Percentiles rank a stretch among this genome's conserved stretches.
Conservation (phyloP, 2,888 invertebrate genomes). For the Microchrysa polita region DNA sequence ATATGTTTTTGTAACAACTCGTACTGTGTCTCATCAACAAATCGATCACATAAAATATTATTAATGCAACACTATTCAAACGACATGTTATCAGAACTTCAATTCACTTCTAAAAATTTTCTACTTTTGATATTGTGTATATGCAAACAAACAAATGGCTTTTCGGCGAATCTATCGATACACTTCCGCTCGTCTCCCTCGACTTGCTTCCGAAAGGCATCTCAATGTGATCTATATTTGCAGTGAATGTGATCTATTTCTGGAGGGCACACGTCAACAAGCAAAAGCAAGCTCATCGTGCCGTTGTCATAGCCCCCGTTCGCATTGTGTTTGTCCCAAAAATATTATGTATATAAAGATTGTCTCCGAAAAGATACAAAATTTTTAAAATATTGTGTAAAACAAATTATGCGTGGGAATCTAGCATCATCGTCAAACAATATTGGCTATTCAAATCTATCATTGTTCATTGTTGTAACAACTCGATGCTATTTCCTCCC, state of each 20-base stretch:
- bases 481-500: constrained; percentile 63
- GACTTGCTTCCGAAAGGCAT: constrained; percentile 43
- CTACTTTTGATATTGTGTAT: not conserved
- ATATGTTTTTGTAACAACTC: too few species aligned
- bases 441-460: too few species aligned
- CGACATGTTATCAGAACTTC: not conserved
- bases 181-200: constrained; percentile 19
- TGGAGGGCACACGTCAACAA: constrained; percentile 36
- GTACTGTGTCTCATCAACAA: too few species aligned
- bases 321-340: too few species aligned
- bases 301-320: too few species aligned
- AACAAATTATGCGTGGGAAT: not conserved
- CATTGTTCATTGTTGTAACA: too few species aligned
- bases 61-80: too few species aligned
- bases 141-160: constrained; percentile 35
- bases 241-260: constrained; percentile 26
- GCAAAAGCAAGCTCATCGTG: not conserved
- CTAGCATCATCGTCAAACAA: too few species aligned
- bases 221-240: constrained; percentile 49
- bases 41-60: too few species aligned
- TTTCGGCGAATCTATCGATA: constrained; percentile 22
- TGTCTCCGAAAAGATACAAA: not conserved
- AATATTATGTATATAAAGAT: not conserved
- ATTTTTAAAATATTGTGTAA: too few species aligned
- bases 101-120: constrained; percentile 35